Evolutionary conservation across 2,888 invertebrate species (phyloP).

Genomic region (Meteorus colon): DNA sequence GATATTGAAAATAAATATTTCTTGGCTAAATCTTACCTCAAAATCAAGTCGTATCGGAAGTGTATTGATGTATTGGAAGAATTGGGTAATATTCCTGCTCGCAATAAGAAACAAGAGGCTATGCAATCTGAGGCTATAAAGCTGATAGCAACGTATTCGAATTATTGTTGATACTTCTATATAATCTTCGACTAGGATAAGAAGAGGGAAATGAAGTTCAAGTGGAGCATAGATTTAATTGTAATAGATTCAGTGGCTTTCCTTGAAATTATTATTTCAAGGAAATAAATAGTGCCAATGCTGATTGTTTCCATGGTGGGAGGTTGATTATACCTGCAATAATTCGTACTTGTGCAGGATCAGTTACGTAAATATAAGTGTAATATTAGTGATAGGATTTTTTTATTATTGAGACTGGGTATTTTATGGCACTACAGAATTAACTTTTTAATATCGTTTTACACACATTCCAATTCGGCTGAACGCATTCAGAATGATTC

Average conservation of each 20-base stretch:
- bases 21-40: conserved; percentile 77
- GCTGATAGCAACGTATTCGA: conserved; percentile 62
- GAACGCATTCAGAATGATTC: background rate
- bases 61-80: conserved; percentile 75
- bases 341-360: background rate
- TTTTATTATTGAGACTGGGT: conserved; percentile 12
- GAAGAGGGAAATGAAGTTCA: background rate
- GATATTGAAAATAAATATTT: conserved; percentile 78
- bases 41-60: conserved; percentile 73
- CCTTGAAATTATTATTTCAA: background rate
- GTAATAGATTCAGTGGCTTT: conserved; percentile 21
- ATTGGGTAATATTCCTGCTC: conserved; percentile 52
- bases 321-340: background rate
- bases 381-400: background rate
- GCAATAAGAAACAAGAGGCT: conserved; percentile 56
- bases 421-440: background rate
- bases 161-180: conserved; percentile 51
- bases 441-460: background rate
- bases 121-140: conserved; percentile 60
- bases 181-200: conserved; percentile 7
- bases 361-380: background rate
- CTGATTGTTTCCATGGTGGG: background rate
- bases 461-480: background rate
- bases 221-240: conserved; percentile 7
- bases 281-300: conserved; percentile 12